Evolutionary conservation across 92 coral and sea anemone genomes (phyloP), one percentile per base, ranked within the genome.

Genomic region (Actinernus sp.): DNA sequence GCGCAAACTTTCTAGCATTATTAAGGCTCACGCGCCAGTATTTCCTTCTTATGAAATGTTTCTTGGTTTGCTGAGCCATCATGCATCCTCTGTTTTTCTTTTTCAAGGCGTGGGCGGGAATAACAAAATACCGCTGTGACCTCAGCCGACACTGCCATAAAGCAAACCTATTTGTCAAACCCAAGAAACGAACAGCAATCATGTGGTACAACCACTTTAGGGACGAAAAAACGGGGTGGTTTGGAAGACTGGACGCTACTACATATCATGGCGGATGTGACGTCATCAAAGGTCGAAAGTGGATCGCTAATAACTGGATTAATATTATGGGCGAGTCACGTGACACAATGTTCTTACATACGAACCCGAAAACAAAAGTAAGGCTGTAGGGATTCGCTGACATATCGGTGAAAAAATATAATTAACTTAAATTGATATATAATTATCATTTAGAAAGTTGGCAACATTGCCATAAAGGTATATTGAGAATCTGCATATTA

Each of bases 251-350:
- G 2, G 98, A 93, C 55, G 63, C 83, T 32, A 91, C 78, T 74
- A 86, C 84, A 3, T 91, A 67, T 41, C 98, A 93, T 51, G 98
- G 98, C 16, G 98, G 98, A 6, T 93, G 98, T 63, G 96, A 93
- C 74, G 89, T 93, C 36, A 76, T 93, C 17, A 78, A 71, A 49
- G 98, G 98, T 10, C 67, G 83, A 24, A 93, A 93, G 47, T 93
- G 98, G 98, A 93, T 93, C 34, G 98, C 98, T 2, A 93, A 93
- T 57, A 93, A 93, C 59, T 93, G 98, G 98, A 93, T 93, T 20
- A 91, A 93, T 61, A 76, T 90, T 3, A 46, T 90, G 50, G 97
- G 92, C 26, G 55, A 74, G 43, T 85, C 97, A 47, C 74, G 88
- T 4, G 82, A 71, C 11, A 63, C 38, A 22, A 74, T 90, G 97